phyloP scores from a whole-genome alignment of 2,888 invertebrate genomes.

The Ormyrus rosae region DNA sequence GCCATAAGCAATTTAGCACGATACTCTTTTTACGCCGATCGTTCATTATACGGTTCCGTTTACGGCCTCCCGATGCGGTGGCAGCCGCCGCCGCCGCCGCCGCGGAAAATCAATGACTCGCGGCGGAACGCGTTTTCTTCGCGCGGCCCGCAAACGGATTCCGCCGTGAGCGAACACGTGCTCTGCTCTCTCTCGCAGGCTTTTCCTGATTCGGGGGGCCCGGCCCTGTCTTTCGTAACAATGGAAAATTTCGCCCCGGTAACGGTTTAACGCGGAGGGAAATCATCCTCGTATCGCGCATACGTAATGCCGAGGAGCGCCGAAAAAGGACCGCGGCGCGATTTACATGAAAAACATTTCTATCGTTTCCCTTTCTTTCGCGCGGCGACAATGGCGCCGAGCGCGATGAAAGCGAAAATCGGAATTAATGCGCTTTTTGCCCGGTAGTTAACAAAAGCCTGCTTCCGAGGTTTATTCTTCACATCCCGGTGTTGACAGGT shows the following conservation, averaged over 20 bases:
- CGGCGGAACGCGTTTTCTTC: slow-evolving; percentile 1
- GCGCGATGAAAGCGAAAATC: no score
- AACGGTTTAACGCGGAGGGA: slow-evolving; percentile 29
- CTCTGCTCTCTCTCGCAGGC: neutral
- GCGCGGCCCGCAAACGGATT: slow-evolving; percentile 3
- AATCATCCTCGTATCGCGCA: slow-evolving; percentile 29
- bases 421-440: no score
- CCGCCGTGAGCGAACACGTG: slow-evolving; percentile 33
- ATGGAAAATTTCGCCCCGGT: slow-evolving; percentile 38
- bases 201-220: neutral
- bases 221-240: slow-evolving; percentile 24
- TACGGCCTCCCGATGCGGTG: neutral
- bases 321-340: no score
- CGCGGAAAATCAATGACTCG: slow-evolving; percentile 38
- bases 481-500: no score
- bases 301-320: neutral
- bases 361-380: no score
- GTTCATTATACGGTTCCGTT: slow-evolving; percentile 18
- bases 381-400: neutral
- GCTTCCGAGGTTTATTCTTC: no score
- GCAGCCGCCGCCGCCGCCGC: neutral
- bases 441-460: no score
- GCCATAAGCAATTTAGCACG: slow-evolving; percentile 10
- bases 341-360: no score
- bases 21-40: slow-evolving; percentile 10